A percentile compares a stretch with the other conserved stretches of the same genome.
Conservation (phyloP, 2,888 invertebrate species). For the Eristalinus sepulchralis region DNA sequence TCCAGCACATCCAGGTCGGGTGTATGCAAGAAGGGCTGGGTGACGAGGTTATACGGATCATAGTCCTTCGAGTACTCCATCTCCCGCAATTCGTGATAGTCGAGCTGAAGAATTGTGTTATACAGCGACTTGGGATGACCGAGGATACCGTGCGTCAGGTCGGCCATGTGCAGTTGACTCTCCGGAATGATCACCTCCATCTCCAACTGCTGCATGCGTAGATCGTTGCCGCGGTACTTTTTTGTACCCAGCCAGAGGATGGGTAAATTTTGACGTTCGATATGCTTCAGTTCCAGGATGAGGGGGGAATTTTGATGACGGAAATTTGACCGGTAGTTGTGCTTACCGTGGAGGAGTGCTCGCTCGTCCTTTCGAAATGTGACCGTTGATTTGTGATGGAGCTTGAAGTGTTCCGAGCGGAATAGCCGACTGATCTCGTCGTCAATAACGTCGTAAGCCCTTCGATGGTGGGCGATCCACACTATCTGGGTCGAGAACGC, state of each 20-base stretch:
- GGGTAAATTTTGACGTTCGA: conserved; percentile 75
- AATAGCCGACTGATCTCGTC: conserved; percentile 79
- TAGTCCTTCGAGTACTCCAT: conserved; percentile 74
- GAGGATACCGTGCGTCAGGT: conserved; percentile 78
- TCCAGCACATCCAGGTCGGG: conserved; percentile 73
- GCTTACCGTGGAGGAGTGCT: conserved; percentile 77
- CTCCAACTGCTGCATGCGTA: conserved; percentile 77
- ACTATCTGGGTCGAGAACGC: conserved; percentile 77
- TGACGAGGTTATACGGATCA: conserved; percentile 78
- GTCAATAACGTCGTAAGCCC: conserved; percentile 77
- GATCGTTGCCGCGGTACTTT: conserved; percentile 78
- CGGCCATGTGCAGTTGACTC: conserved; percentile 76
- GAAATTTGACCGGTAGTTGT: conserved; percentile 76
- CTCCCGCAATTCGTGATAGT: conserved; percentile 76
- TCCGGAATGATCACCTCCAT: conserved; percentile 78
- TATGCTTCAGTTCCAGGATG: conserved; percentile 76
- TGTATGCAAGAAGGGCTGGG: conserved; percentile 75
- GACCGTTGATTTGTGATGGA: conserved; percentile 72
- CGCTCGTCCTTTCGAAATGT: conserved; percentile 75
- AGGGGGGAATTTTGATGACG: conserved; percentile 78
- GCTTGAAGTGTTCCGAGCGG: conserved; percentile 78
- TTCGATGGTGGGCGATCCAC: conserved; percentile 79
- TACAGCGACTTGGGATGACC: conserved; percentile 78
- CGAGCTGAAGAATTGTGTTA: conserved; percentile 76
- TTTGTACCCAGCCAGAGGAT: conserved; percentile 79